Conservation (phyloP, 2,888 invertebrate genomes). For the Tribolium freemani region DNA sequence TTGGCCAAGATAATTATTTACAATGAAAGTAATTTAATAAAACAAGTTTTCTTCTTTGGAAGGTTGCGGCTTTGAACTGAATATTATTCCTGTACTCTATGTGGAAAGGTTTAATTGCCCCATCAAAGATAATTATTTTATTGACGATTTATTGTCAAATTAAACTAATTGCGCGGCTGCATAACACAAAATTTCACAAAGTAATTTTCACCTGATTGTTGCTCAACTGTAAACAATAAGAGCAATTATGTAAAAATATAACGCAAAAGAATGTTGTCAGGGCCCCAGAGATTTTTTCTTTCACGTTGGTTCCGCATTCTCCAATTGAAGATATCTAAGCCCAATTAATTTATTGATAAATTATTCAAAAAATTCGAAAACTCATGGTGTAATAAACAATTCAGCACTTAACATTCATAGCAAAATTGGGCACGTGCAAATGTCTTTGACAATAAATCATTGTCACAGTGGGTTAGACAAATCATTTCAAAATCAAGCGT, state of each 20-base stretch:
- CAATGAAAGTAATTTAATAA: background rate
- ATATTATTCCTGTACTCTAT: background rate
- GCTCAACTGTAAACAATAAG: background rate
- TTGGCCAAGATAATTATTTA: background rate
- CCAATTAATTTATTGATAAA: background rate
- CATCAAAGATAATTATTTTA: background rate
- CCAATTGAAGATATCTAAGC: background rate
- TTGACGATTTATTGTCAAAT: background rate
- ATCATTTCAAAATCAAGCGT: conserved; percentile 45
- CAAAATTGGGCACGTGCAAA: conserved; percentile 26
- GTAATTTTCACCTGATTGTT: conserved; percentile 17
- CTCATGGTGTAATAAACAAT: background rate
- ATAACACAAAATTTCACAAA: background rate
- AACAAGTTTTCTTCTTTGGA: background rate
- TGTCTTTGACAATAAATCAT: conserved; percentile 29
- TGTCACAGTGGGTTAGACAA: conserved; percentile 42
- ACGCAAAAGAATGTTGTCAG: background rate
- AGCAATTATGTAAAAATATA: conserved; percentile 5
- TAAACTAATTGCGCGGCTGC: background rate
- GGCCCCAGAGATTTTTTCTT: background rate
- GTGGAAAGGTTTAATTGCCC: background rate
- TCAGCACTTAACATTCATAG: too few relatives aligned
- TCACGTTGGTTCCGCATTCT: conserved; percentile 1
- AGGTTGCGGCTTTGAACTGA: background rate
- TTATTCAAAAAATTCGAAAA: background rate